A percentile compares a stretch with the other conserved stretches of the same genome.
Conservation (phyloP, 2,113 vertebrate genomes). For the Sapayoa aenigma region DNA sequence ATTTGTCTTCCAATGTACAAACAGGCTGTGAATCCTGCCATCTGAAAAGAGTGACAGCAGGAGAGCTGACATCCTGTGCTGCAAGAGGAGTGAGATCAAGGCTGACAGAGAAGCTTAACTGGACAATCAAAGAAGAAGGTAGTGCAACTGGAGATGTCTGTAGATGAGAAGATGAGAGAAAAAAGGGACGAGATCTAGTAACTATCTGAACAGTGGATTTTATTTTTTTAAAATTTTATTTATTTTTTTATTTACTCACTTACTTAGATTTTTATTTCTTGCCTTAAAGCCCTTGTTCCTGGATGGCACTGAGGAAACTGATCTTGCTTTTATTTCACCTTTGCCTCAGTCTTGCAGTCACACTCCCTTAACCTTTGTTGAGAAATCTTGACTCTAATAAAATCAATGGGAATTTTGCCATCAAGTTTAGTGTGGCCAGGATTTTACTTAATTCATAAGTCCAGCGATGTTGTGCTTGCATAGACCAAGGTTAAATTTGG, state of each 20-base stretch:
- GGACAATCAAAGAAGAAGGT: background rate
- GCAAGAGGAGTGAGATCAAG: background rate
- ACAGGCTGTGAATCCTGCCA: background rate
- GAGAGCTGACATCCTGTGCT: background rate
- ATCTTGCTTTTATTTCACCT: constrained; percentile 11
- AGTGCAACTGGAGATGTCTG: background rate
- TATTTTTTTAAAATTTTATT: too few relatives aligned
- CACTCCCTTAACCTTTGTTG: background rate
- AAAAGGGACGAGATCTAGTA: background rate
- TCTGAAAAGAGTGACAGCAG: background rate
- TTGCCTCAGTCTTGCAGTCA: constrained; percentile 30
- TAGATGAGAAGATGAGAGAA: background rate
- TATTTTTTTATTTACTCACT: background rate
- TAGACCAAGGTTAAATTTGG: background rate
- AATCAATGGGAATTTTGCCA: background rate
- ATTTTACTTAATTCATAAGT: background rate
- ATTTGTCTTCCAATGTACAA: background rate
- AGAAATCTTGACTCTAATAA: constrained; percentile 15
- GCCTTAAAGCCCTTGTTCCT: background rate
- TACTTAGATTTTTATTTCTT: background rate
- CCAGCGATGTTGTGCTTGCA: background rate
- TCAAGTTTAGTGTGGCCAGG: background rate
- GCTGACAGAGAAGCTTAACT: constrained; percentile 22
- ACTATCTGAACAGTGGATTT: background rate
- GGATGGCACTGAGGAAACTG: background rate